These are phyloP conservation scores for Anoncus sp. DNA, from an alignment of 2,888 invertebrate species.

Conservation along the genomic window DNA sequence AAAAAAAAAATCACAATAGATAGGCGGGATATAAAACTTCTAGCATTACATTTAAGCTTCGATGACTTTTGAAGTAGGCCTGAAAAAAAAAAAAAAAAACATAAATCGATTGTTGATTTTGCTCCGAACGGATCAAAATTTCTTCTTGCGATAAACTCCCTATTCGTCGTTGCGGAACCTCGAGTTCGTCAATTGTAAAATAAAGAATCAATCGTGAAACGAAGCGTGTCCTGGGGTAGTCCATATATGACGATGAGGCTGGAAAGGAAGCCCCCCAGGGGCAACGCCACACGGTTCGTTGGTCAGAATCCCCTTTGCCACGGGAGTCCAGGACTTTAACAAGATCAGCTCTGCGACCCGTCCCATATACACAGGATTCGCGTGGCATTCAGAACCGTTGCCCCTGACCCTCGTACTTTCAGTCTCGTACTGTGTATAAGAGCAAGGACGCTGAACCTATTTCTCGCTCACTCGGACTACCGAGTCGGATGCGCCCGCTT, in stretches of 20 bases:
- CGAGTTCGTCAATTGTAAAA: slow-evolving; percentile 78
- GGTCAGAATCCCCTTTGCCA: slow-evolving; percentile 78
- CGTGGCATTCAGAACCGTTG: slow-evolving; percentile 26
- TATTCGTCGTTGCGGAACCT: slow-evolving; percentile 21
- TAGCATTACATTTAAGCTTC: too few relatives aligned
- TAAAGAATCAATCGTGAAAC: slow-evolving; percentile 83
- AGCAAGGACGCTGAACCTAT: slow-evolving; percentile 1
- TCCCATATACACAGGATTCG: slow-evolving; percentile 55
- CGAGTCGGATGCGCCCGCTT: slow-evolving; percentile 50
- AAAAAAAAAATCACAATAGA: too few relatives aligned
- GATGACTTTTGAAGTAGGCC: too few relatives aligned
- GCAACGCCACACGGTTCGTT: slow-evolving; percentile 77
- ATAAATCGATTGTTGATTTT: not conserved
- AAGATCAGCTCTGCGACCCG: slow-evolving; percentile 79
- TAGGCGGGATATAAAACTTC: too few relatives aligned
- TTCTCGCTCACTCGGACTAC: slow-evolving; percentile 37
- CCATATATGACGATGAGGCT: slow-evolving; percentile 53
- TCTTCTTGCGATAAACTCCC: not conserved
- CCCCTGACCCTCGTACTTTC: slow-evolving; percentile 48
- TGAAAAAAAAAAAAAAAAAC: not conserved
- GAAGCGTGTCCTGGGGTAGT: slow-evolving; percentile 77
- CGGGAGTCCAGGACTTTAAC: slow-evolving; percentile 73
- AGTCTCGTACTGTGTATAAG: slow-evolving; percentile 5
- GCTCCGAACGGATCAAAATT: not conserved
- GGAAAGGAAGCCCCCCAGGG: slow-evolving; percentile 74